Percentiles rank a stretch among this genome's conserved stretches.
Conservation (phyloP, 2,888 invertebrate genomes). For the Itoplectis maculator region DNA sequence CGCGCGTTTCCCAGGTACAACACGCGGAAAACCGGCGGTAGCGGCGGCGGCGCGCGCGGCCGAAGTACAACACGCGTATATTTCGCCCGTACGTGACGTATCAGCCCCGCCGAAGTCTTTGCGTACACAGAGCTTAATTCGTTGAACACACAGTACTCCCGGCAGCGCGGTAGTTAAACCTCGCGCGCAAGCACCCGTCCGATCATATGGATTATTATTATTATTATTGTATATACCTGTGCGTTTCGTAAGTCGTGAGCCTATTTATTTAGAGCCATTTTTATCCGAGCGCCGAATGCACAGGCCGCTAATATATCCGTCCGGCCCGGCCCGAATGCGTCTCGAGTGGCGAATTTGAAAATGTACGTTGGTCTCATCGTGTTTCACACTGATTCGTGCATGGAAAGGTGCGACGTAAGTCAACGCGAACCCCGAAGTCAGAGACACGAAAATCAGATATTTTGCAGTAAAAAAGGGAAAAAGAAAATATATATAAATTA, state of each 20-base stretch:
- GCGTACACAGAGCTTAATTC: constrained; percentile 63
- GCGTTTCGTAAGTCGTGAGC: constrained; percentile 30
- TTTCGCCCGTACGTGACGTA: constrained; percentile 58
- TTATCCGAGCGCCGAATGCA: constrained; percentile 13
- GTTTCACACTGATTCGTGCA: neutral
- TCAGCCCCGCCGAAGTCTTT: constrained; percentile 57
- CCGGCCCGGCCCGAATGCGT: neutral
- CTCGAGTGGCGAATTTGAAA: neutral
- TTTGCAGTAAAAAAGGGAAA: neutral
- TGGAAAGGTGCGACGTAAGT: neutral
- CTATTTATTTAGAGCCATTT: constrained; percentile 38
- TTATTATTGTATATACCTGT: constrained; percentile 24
- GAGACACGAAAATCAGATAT: neutral
- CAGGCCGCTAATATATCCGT: neutral
- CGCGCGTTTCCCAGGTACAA: constrained; percentile 25
- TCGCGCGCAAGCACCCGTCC: constrained; percentile 3
- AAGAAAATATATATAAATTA: constrained; percentile 4
- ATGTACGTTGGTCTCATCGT: neutral
- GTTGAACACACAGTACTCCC: constrained; percentile 53
- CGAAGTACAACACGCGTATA: constrained; percentile 37
- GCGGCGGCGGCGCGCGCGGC: no score
- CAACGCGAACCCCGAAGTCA: neutral
- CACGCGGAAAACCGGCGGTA: constrained; percentile 2
- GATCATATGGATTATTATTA: constrained; percentile 22
- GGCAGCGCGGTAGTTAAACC: constrained; percentile 26